Base-by-base conservation (phyloP, 2,797 vertebrate genomes). In the Geotria australis region DNA sequence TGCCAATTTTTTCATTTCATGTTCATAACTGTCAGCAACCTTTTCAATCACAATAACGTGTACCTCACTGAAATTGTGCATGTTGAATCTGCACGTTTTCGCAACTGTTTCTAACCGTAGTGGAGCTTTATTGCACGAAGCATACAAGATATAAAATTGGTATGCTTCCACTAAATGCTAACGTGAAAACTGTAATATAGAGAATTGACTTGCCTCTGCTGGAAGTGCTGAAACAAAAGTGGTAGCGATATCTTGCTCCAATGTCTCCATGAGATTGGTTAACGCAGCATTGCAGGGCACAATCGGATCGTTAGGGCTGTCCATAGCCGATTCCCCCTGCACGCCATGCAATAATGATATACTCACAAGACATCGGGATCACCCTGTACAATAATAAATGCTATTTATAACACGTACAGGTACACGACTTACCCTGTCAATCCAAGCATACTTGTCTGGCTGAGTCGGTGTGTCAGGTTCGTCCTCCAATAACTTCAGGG, bases 281-380 rank as follows among this genome's bases (percentile, higher is more conserved):
- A 93, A 76, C 62, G 89, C 93, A 66, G 83, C 84, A 67, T 94
- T 85, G 0, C 88, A 91, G 6, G 95, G 78, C 60, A 96, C 68
- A 0, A 77, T 73, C 11, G 79, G 78, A 0, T 76, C 75, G 9
- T 81, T 79, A 0, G 75, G 73, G 56, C 74, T 67, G 0, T 65
- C 73, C 0, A 71, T 38, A 4, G 24, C 5, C 24, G 24, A 38
- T 38, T 38, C 24, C 24, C 5, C 24, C 24, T 38, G 24, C 24
- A 38, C 24, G 38, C 24, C 24, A 38, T 24, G 5, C 24, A 38
- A 5, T 38, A 38, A 38, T 24, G 38, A 38, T 5, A 24, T 5
- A 38, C 24, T 38, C 38, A 38, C 24, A 24, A 38, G 38, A 38
- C 4, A n/a, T n/a, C 24, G 24, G 38, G 24, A 5, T 38, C 38